phyloP scores from a whole-genome alignment of 2,888 invertebrate genomes.

The Latrodectus elegans region DNA sequence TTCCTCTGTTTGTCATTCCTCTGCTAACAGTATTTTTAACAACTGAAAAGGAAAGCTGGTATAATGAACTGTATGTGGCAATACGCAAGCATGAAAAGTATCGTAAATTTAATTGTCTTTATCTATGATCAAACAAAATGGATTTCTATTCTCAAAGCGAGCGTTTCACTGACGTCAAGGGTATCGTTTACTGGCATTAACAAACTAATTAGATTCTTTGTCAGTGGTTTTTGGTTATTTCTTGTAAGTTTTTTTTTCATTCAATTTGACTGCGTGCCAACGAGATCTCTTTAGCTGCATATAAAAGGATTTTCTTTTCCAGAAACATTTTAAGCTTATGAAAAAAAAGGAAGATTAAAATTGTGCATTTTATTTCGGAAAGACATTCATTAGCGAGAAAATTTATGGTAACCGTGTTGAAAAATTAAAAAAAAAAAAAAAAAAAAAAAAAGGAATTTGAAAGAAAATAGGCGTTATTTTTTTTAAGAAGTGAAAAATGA shows the following conservation, averaged over 20 bases:
- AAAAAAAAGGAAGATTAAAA: background rate
- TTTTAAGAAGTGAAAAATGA: too few species aligned
- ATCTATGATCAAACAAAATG: conserved; percentile 31
- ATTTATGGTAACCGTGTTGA: background rate
- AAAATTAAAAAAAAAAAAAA: too few species aligned
- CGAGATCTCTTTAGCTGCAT: background rate
- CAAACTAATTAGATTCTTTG: conserved; percentile 32
- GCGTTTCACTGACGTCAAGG: background rate
- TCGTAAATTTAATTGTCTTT: conserved; percentile 25
- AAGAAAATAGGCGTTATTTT: too few species aligned
- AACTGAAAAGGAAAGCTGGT: background rate
- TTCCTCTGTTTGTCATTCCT: too few species aligned
- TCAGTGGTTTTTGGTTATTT: background rate
- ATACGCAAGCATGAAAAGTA: conserved; percentile 1
- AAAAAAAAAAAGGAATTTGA: too few species aligned
- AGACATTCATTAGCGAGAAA: background rate
- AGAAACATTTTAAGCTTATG: background rate
- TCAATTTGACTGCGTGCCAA: background rate
- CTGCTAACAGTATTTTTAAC: too few species aligned
- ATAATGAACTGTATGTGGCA: background rate
- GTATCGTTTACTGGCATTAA: conserved; percentile 13
- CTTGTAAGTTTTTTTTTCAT: too few species aligned
- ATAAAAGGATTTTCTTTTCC: background rate
- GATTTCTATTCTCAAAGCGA: conserved; percentile 5
- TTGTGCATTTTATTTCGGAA: conserved; percentile 1